Percentiles rank a stretch among this genome's conserved stretches.
phyloP scores from a whole-genome alignment of 2,113 vertebrate genomes.

The Platysteira castanea region DNA sequence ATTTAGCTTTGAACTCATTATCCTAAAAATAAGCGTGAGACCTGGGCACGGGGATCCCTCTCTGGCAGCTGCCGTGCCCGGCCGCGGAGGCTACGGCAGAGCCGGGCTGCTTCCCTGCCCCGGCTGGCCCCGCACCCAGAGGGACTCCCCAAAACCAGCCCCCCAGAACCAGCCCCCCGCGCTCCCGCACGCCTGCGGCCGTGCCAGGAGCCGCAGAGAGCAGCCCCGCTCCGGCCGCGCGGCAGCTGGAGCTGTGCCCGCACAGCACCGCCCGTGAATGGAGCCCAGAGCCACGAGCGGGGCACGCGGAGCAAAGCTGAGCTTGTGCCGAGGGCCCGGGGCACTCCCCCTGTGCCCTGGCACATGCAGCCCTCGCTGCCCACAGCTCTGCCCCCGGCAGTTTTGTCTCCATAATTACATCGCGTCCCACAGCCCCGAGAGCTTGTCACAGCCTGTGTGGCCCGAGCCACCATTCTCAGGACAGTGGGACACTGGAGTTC shows the following conservation, averaged over 20 bases:
- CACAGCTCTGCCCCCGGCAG: rapidly evolving
- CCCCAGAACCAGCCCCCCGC: background rate
- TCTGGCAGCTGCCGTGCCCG: rapidly evolving
- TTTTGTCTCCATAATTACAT: background rate
- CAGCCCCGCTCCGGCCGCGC: background rate
- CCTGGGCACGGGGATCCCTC: rapidly evolving
- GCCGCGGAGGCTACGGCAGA: background rate
- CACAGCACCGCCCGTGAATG: rapidly evolving
- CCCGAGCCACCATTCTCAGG: rapidly evolving
- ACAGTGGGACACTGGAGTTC: background rate
- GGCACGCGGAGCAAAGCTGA: rapidly evolving
- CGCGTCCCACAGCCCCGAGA: background rate
- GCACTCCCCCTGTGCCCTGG: rapidly evolving
- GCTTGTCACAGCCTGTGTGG: rapidly evolving
- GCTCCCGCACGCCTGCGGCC: background rate
- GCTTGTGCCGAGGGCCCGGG: background rate
- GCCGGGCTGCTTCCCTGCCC: background rate
- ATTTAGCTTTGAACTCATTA: background rate
- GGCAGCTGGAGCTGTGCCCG: background rate
- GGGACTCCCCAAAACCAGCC: background rate
- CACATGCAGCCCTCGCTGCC: background rate
- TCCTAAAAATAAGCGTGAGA: rapidly evolving
- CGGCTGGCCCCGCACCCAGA: rapidly evolving
- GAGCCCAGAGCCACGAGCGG: background rate
- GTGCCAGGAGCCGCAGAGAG: background rate